Conservation (phyloP, 2,113 vertebrate species). For the Haemorhous mexicanus region DNA sequence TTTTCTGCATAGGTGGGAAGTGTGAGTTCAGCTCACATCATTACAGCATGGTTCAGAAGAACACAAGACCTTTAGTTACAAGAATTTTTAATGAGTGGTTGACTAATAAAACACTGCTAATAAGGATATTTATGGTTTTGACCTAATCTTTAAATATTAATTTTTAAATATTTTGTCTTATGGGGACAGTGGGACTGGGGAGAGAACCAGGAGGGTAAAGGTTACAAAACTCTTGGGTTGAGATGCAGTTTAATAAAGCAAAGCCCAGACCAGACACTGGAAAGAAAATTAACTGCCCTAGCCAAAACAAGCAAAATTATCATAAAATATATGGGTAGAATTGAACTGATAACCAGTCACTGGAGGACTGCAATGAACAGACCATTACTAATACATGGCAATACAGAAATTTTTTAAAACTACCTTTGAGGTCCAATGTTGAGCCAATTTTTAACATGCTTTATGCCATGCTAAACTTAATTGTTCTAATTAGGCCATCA, state of each 20-base stretch:
- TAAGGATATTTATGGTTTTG: background rate
- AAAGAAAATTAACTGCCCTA: background rate
- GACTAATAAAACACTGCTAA: background rate
- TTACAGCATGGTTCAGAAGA: background rate
- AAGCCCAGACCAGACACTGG: background rate
- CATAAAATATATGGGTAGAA: background rate
- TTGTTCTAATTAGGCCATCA: background rate
- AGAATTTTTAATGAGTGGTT: background rate
- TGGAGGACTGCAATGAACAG: background rate
- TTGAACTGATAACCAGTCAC: background rate
- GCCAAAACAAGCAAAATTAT: background rate
- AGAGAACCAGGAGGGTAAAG: background rate
- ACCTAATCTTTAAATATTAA: background rate
- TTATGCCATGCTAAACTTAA: background rate
- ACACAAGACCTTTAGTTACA: background rate
- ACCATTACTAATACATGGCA: background rate
- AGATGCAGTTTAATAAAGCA: background rate
- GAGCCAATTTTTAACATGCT: background rate
- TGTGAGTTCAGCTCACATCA: background rate
- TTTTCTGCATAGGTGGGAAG: background rate
- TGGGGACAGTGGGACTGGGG: fast-evolving
- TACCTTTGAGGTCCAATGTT: background rate
- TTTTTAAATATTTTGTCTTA: background rate
- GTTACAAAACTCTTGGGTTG: background rate
- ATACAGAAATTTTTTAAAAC: background rate